Conservation (phyloP, 35 echinoderm and acorn worm species). For the Apostichopus japonicus region DNA sequence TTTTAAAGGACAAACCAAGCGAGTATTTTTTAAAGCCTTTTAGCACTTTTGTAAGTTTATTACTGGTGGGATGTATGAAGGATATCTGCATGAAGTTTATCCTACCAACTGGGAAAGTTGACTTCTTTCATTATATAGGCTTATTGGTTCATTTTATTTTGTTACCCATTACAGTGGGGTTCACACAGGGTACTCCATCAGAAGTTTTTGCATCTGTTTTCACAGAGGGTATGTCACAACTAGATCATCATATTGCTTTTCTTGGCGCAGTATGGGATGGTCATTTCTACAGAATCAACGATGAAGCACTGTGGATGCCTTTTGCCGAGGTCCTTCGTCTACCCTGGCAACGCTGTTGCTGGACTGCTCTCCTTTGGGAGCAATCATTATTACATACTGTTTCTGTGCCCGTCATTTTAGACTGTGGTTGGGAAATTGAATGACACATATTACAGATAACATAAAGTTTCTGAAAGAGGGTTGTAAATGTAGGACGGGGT, state of each 20-base stretch:
- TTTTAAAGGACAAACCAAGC: no score
- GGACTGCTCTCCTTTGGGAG: background rate
- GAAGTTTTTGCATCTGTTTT: conserved; percentile 26
- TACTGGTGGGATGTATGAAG: conserved; percentile 11
- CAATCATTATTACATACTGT: conserved; percentile 18
- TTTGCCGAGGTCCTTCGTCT: conserved; percentile 36
- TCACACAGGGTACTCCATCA: conserved; percentile 13
- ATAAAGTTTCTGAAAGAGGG: conserved; percentile 28
- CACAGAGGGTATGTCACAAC: background rate
- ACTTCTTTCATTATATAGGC: no score
- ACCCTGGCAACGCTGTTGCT: conserved; percentile 47
- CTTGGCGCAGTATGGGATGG: conserved; percentile 26
- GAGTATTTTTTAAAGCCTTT: no score
- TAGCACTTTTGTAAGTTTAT: no score
- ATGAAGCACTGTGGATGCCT: conserved; percentile 50
- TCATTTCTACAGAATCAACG: conserved; percentile 47
- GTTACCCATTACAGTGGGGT: conserved; percentile 15
- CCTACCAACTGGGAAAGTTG: background rate
- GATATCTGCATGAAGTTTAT: conserved; percentile 14
- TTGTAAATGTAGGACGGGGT: conserved; percentile 55
- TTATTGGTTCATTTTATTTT: no score
- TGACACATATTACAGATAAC: conserved; percentile 23
- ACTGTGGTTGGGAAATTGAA: conserved; percentile 46
- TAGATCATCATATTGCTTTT: background rate
- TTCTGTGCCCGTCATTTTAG: background rate